A percentile compares a stretch with the other conserved stretches of the same genome.
These are phyloP conservation scores for Mormoops blainvillei DNA, from an alignment of 2,113 vertebrate species.

Conservation along the genomic window DNA sequence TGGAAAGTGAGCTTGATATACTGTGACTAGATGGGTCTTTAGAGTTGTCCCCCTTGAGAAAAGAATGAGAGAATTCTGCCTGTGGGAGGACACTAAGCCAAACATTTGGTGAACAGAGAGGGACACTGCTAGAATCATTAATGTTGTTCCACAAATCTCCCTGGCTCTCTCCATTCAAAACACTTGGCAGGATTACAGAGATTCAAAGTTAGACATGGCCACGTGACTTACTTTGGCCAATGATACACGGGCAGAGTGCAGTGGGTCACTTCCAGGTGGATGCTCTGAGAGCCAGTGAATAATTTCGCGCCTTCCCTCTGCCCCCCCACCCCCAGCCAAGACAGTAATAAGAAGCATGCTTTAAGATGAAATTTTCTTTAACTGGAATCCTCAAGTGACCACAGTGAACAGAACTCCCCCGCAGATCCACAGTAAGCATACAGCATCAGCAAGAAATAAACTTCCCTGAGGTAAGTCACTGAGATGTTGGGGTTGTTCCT, in stretches of 20 bases:
- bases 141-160: background rate
- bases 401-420: background rate
- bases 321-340: background rate
- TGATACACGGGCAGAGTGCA: background rate
- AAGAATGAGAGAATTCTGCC: background rate
- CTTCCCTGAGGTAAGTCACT: background rate
- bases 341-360: background rate
- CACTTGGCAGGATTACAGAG: background rate
- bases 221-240: background rate
- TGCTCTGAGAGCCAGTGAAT: background rate
- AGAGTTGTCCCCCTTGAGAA: background rate
- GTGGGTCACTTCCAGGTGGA: background rate
- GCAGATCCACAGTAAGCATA: background rate
- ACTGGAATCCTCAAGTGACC: background rate
- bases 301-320: background rate
- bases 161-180: background rate
- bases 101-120: conserved; percentile 26
- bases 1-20: background rate
- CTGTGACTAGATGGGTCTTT: background rate
- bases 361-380: background rate
- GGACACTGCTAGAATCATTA: background rate
- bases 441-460: background rate
- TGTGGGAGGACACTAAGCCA: background rate
- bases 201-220: background rate
- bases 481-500: background rate